phyloP scores from a whole-genome alignment of 1,140 invertebrate species.

The Scaptomyza hsui region DNA sequence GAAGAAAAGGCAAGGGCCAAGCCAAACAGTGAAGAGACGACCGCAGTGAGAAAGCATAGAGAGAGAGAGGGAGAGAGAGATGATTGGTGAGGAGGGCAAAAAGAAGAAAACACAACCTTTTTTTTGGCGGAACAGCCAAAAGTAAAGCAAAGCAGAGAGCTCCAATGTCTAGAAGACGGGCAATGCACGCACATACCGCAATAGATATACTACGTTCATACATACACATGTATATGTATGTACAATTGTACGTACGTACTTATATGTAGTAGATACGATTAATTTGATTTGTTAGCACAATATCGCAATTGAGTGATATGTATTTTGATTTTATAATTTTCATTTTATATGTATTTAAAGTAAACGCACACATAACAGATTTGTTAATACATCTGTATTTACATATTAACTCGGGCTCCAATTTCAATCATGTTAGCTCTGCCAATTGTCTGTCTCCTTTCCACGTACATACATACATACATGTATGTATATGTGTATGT shows the following conservation, averaged over 20 bases:
- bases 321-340: slow-evolving; percentile 11
- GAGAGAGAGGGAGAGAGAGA: slow-evolving; percentile 3
- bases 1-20: slow-evolving; percentile 40
- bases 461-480: no score
- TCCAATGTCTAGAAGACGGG: slow-evolving; percentile 72
- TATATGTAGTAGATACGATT: slow-evolving; percentile 66
- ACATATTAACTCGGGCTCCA: slow-evolving; percentile 22
- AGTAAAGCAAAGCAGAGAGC: slow-evolving; percentile 53
- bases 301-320: slow-evolving; percentile 25
- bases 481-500: slow-evolving; percentile 16
- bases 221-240: slow-evolving; percentile 22
- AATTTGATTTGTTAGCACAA: slow-evolving; percentile 70
- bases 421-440: slow-evolving; percentile 31
- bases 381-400: not conserved
- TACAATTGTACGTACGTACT: slow-evolving; percentile 15
- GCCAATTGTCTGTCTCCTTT: slow-evolving; percentile 30
- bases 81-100: slow-evolving; percentile 32
- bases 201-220: slow-evolving; percentile 54
- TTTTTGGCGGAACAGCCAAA: slow-evolving; percentile 60
- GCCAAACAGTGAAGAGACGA: slow-evolving; percentile 34
- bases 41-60: slow-evolving; percentile 23
- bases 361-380: slow-evolving; percentile 12
- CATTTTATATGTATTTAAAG: not conserved
- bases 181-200: slow-evolving; percentile 52
- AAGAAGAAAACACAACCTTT: slow-evolving; percentile 72